These are phyloP conservation scores for Aproaerema taeniolella DNA, from an alignment of 2,888 invertebrate genomes.

Conservation along the genomic window DNA sequence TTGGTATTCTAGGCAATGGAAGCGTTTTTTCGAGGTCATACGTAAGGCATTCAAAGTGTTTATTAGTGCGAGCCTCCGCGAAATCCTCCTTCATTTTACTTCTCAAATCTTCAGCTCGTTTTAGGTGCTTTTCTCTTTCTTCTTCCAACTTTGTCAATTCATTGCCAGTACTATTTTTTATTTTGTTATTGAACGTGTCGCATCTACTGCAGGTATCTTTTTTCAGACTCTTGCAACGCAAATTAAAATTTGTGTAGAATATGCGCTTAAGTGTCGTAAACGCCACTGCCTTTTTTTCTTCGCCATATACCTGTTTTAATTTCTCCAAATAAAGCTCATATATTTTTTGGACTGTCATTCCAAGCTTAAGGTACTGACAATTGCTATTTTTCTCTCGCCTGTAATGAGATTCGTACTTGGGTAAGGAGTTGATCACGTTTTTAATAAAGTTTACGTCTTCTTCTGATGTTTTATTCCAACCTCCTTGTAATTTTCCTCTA, in stretches of 20 bases:
- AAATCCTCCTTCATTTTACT: constrained; percentile 18
- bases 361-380: constrained; percentile 4
- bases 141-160: constrained; percentile 10
- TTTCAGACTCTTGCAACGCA: neutral
- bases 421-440: constrained; percentile 2
- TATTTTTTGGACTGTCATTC: constrained; percentile 2
- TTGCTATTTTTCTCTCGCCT: constrained; percentile 3
- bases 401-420: constrained; percentile 14
- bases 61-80: constrained; percentile 14
- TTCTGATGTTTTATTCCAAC: neutral
- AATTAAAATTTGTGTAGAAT: neutral
- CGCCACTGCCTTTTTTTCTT: neutral
- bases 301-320: neutral
- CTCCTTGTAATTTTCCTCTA: neutral
- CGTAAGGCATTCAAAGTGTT: constrained; percentile 17
- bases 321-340: neutral
- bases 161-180: too few relatives aligned
- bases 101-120: constrained; percentile 16
- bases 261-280: neutral
- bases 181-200: neutral
- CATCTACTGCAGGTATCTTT: neutral
- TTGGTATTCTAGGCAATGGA: constrained; percentile 19
- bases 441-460: constrained; percentile 1
- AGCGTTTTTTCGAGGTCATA: constrained; percentile 21
- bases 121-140: constrained; percentile 14